These are phyloP conservation scores for Deilephila porcellus DNA, from an alignment of 2,888 invertebrate species.

Conservation along the genomic window DNA sequence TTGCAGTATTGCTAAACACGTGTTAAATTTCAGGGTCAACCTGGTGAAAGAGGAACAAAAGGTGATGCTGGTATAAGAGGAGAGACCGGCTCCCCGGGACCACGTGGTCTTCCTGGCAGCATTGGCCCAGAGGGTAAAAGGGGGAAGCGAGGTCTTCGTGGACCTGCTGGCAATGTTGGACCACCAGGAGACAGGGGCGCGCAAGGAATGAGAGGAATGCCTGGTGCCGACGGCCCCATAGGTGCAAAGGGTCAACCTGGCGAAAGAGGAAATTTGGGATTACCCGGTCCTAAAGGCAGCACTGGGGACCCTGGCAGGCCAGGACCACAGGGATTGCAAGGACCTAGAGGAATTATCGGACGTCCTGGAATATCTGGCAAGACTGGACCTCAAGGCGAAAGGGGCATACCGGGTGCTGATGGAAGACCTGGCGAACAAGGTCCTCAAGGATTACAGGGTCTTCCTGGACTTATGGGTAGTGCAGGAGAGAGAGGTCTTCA, in stretches of 20 bases:
- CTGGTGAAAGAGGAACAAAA: slow-evolving; percentile 92
- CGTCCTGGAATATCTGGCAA: slow-evolving; percentile 89
- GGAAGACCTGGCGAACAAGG: slow-evolving; percentile 94
- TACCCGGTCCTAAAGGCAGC: slow-evolving; percentile 85
- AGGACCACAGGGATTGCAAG: slow-evolving; percentile 88
- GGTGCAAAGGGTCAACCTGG: slow-evolving; percentile 91
- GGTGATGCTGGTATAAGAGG: slow-evolving; percentile 92
- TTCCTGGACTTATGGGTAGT: slow-evolving; percentile 90
- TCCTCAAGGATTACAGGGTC: slow-evolving; percentile 90
- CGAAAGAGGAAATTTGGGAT: slow-evolving; percentile 86
- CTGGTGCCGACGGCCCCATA: slow-evolving; percentile 90
- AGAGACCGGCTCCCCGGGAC: slow-evolving; percentile 89
- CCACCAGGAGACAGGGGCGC: slow-evolving; percentile 90
- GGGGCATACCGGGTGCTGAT: slow-evolving; percentile 92
- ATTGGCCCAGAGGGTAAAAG: slow-evolving; percentile 92
- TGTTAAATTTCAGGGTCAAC: slow-evolving; percentile 84
- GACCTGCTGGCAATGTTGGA: slow-evolving; percentile 90
- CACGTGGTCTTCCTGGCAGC: slow-evolving; percentile 90
- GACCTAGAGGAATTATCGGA: slow-evolving; percentile 87
- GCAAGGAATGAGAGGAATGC: slow-evolving; percentile 87
- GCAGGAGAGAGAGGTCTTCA: slow-evolving; percentile 91
- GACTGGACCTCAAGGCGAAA: slow-evolving; percentile 88
- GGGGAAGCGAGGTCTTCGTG: slow-evolving; percentile 91
- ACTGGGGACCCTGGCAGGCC: slow-evolving; percentile 86
- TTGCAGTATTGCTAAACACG: background rate